Evolutionary conservation across 1,140 invertebrate species (phyloP), one percentile per base, ranked within the genome.

Genomic region (Bombus vancouverensis): DNA sequence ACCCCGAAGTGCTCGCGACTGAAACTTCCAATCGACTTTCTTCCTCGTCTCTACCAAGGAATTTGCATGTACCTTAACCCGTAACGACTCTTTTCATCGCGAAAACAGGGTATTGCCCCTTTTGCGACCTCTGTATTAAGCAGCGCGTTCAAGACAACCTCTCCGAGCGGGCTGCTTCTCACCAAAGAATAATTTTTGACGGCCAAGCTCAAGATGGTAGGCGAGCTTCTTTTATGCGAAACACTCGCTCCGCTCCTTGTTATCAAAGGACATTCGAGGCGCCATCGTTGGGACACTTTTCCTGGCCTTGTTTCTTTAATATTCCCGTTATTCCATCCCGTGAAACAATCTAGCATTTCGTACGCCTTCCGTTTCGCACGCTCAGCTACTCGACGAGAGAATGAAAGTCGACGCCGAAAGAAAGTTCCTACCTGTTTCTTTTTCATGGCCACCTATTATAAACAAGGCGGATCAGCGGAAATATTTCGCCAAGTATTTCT

Each of bases 11-110:
- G 72, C 28, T 70, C 81, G 59, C 53, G 12, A 59, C 39, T 18
- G 65, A 65, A 89, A 89, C 81, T 90, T 89, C 71, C 53, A 57
- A 83, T 81, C 73, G 47, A 87, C 84, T 78, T 47, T 62, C 77
- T 25, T 25, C 74, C 71, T 6, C 28, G 37, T 66, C 44, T 66
- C 66, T 12, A 44, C 13, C 66, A 15, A 37, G 42, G 68, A 80
- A 80, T 85, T 80, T 85, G 32, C 68, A 80, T 73, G 25, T 59
- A 77, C 18, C 34, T 66, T 18, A 6, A 18, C 15, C n/a, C 65
- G 10, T 25, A 6, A 1, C 18, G n/a, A 44, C 37, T 22, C 25
- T n/a, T 68, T 32, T 22, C n/a, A 5, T 6, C 47, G n/a, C 6
- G 47, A 6, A 2, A 34, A 59, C 62, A 85, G 2, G 32, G 1